These are phyloP conservation scores for Chauna torquata DNA, from an alignment of 2,113 vertebrate species.

Conservation along the genomic window DNA sequence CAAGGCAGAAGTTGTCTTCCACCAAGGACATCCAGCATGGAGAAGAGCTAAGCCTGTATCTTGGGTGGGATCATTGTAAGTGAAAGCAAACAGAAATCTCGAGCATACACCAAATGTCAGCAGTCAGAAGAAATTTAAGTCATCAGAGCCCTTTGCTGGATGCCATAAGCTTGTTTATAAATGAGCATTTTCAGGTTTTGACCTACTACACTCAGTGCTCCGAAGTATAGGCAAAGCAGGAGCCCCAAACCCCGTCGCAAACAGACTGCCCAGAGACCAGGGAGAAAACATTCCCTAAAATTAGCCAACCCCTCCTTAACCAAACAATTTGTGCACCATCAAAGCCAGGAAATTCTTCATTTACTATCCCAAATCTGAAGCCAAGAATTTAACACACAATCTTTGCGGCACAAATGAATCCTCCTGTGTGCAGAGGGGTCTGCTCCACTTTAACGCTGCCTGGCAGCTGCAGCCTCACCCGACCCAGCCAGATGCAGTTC, in stretches of 20 bases:
- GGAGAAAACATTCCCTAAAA: background rate
- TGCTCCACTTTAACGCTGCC: background rate
- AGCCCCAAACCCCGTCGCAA: background rate
- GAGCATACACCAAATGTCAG: background rate
- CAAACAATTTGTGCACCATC: background rate
- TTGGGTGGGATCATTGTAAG: background rate
- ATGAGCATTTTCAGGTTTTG: background rate
- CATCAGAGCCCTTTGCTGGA: background rate
- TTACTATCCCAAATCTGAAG: background rate
- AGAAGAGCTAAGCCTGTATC: background rate
- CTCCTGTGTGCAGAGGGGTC: background rate
- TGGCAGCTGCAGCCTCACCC: background rate
- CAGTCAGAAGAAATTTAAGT: background rate
- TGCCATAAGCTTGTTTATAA: background rate
- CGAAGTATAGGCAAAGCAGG: background rate
- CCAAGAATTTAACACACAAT: background rate
- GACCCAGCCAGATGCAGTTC: background rate
- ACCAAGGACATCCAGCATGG: background rate
- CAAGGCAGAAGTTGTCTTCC: background rate
- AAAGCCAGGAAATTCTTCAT: background rate
- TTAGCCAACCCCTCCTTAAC: background rate
- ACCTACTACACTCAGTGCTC: background rate
- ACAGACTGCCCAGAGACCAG: background rate
- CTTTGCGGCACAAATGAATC: background rate
- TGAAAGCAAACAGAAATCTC: background rate